Base-by-base conservation (phyloP, 2,888 invertebrate genomes). In the Coleophora deauratella region DNA sequence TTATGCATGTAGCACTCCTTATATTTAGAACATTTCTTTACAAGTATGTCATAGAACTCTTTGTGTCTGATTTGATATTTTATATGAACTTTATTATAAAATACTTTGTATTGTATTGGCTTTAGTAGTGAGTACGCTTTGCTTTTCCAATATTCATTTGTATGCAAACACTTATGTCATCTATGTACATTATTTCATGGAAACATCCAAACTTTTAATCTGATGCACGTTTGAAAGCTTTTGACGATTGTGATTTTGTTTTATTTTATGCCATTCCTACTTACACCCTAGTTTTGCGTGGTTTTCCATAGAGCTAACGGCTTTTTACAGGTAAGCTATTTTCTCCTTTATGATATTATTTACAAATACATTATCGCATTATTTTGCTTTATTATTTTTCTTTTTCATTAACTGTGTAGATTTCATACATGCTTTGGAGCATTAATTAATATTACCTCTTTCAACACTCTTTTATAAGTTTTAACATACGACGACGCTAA, bases 171-270 rank as follows among this genome's bases (percentile, higher is more conserved):
- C 6, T 21, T 21, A 21, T 21, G n/a, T 21, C 6, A 21, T 21
- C 6, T 6, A 21, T 21, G n/a, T n/a, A n/a, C n/a, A 28, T 28
- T 28, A 28, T 31, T 31, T 31, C 11, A 31, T 31, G 6, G 9
- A 31, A 10, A 10, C 31, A 55, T 46, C 57, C 45, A 54, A 21
- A 3, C 6, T 21, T 21, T 21, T 21, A 21, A 21, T 21, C 21
- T 21, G 21, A 49, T 80, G 84, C 84, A 85, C 84, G 85, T 85
- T 82, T 85, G 85, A 85, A 85, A 84, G 85, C 85, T 84, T 85
- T 82, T 81, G 71, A 81, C 80, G 84, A 84, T 84, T 85, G 85
- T 84, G 85, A 84, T 81, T 78, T 75, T 79, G 74, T 80, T 82
- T 85, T 82, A 79, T 76, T 81, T 82, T 11, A 69, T 59, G 59